Percentiles rank a stretch among this genome's conserved stretches.
Conservation (phyloP, 2,797 vertebrate species). For the Acridotheres tristis region DNA sequence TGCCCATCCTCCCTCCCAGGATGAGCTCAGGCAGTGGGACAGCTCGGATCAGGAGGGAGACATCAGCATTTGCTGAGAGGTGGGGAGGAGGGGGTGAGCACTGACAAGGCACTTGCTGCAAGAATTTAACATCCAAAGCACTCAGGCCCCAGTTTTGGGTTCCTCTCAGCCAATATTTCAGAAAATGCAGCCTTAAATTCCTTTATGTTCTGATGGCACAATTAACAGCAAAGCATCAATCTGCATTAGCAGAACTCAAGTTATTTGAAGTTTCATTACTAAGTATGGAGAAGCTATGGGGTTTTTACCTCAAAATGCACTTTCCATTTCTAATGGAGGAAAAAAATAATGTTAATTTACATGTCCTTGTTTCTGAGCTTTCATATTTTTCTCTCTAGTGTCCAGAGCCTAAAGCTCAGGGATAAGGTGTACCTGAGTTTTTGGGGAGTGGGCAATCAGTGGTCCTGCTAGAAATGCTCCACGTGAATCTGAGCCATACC, state of each 20-base stretch:
- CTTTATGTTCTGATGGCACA: neutral
- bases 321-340: neutral
- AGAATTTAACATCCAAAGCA: neutral
- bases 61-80: neutral
- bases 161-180: neutral
- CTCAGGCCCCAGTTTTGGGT: neutral
- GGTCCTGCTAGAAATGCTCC: neutral
- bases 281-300: neutral
- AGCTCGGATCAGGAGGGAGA: neutral
- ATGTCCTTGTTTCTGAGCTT: neutral
- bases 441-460: neutral
- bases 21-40: fast-evolving
- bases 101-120: neutral
- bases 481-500: neutral
- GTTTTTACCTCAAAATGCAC: neutral
- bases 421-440: neutral
- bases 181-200: neutral
- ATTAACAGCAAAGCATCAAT: neutral
- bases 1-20: neutral
- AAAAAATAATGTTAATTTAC: neutral
- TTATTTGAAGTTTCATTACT: neutral
- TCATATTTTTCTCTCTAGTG: fast-evolving
- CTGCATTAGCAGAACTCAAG: neutral
- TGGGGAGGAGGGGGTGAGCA: neutral
- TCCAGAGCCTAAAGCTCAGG: neutral